Conservation (phyloP, 2,797 vertebrate genomes). For the Lepus townsendii region DNA sequence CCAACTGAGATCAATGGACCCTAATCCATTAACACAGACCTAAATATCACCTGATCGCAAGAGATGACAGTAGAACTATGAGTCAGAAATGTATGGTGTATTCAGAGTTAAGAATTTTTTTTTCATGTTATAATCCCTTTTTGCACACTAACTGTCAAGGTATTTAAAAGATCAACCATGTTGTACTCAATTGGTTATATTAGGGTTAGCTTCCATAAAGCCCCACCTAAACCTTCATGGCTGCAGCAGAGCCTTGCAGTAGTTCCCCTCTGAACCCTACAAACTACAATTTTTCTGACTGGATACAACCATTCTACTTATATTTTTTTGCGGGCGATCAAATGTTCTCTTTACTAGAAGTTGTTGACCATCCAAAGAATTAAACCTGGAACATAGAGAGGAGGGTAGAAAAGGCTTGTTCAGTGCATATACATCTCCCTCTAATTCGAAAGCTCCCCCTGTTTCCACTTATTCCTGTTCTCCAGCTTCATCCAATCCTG, state of each 20-base stretch:
- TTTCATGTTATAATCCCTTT: constrained; percentile 86
- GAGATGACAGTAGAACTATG: constrained; percentile 81
- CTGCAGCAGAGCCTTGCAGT: background rate
- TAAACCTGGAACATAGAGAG: background rate
- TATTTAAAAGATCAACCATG: no score
- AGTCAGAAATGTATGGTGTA: constrained; percentile 78
- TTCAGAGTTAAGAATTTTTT: constrained; percentile 83
- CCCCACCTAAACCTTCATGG: background rate
- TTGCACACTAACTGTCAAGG: constrained; percentile 68
- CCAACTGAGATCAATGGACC: constrained; percentile 88
- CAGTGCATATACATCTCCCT: fast-evolving
- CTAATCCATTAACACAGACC: constrained; percentile 85
- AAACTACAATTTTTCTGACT: no score
- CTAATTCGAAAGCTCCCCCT: background rate
- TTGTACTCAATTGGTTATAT: background rate
- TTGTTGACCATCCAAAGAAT: no score
- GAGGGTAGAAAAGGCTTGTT: fast-evolving
- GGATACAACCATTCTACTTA: no score
- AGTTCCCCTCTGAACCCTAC: no score
- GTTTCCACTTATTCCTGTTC: background rate
- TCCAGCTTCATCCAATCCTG: background rate
- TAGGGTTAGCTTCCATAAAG: background rate
- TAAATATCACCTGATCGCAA: constrained; percentile 87
- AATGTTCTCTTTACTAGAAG: background rate
- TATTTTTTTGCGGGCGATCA: background rate